phyloP scores from a whole-genome alignment of 2,113 vertebrate genomes.

The Mus musculus region GRCm39 chr7:28260501-28261000 shows the following conservation, averaged over 20 bases:
- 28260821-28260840: no score
- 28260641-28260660: not conserved
- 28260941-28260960: not conserved
- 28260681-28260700: not conserved
- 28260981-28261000: no score
- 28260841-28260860: not conserved
- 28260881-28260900: not conserved
- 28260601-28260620: not conserved
- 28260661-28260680: fast-evolving
- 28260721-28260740: not conserved
- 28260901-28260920: no score
- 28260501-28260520: not conserved
- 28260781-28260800: not conserved
- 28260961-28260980: not conserved
- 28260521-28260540: not conserved
- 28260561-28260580: not conserved
- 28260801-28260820: not conserved
- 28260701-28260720: not conserved
- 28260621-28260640: not conserved
- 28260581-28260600: no score
- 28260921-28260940: not conserved
- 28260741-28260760: not conserved
- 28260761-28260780: not conserved
- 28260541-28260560: not conserved
- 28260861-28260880: not conserved